A percentile compares a stretch with the other conserved stretches of the same genome.
Evolutionary conservation across 2,888 invertebrate species (phyloP).

Genomic region (Hypomecis punctinalis): DNA sequence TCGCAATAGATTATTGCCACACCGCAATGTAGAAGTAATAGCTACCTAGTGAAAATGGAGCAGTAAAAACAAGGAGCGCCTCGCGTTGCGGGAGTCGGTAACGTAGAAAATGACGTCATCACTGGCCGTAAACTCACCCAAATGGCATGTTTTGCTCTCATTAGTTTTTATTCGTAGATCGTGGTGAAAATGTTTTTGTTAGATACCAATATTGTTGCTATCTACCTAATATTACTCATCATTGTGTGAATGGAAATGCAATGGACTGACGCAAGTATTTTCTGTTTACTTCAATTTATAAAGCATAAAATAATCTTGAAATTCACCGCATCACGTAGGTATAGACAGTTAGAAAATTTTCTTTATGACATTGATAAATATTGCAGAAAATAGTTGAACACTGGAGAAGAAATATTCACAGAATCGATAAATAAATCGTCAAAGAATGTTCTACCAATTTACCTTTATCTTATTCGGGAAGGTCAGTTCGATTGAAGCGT

Average conservation of each 20-base stretch:
- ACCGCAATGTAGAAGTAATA: not conserved
- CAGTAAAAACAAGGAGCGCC: slow-evolving; percentile 24
- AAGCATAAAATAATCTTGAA: not conserved
- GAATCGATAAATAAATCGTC: slow-evolving; percentile 4
- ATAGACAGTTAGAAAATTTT: not conserved
- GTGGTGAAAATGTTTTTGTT: slow-evolving; percentile 17
- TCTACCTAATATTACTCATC: not conserved
- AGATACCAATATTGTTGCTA: not conserved
- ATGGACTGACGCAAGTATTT: not conserved
- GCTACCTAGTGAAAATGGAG: slow-evolving; percentile 8
- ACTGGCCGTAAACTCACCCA: slow-evolving; percentile 26
- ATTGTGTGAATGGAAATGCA: not conserved
- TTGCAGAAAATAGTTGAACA: slow-evolving; percentile 1
- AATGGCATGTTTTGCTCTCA: slow-evolving; percentile 28
- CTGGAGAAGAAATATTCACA: not conserved
- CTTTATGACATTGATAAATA: slow-evolving; percentile 8
- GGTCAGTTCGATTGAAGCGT: slow-evolving; percentile 13
- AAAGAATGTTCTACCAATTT: slow-evolving; percentile 6
- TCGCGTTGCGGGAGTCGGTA: slow-evolving; percentile 15
- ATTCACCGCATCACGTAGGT: not conserved
- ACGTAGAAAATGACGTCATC: slow-evolving; percentile 32
- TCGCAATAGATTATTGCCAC: not conserved
- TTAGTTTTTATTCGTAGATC: slow-evolving; percentile 18
- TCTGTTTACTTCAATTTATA: not conserved
- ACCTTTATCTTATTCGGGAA: not conserved